Base-by-base conservation (phyloP, 2,113 vertebrate genomes). In the Amphilophus citrinellus region DNA sequence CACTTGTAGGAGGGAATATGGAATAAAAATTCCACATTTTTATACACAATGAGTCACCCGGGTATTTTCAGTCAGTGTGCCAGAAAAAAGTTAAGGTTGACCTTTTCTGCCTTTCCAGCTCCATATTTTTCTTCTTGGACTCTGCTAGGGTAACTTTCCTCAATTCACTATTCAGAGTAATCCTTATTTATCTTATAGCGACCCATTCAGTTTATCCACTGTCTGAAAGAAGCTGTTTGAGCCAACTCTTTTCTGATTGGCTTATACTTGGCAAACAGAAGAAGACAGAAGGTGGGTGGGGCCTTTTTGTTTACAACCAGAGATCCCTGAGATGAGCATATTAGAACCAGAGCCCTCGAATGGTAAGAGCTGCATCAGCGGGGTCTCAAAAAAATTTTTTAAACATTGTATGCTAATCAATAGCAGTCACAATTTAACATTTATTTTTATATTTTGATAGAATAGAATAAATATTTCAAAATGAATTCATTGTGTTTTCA, bases 1-100 rank as follows among this genome's bases (percentile, higher is more conserved):
- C 50, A 44, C 68, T 50, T 73, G 68, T 73, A 73, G 68, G 68
- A 73, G 68, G 68, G 68, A 56, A 73, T 73, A 53, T 73, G 24
- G 44, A 35, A 73, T 32, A 56, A 53, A 56, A 73, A 20, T 27
- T n/a, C 50, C 27, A 50, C 66, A 71, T 73, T 56, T 73, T 73
- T 73, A 56, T 73, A 73, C 47, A 73, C 68, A 73, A n/a, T 73
- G 47, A 73, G 68, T 73, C 68, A 73, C 17, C 10, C 0, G 2
- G 44, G 66, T 32, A 73, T 73, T 73, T n/a, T 73, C 47, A 73
- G 47, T 56, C 44, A 73, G 47, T 73, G 68, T 73, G 66, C 27
- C 47, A 53, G 44, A 57, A 24, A 24, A 5, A 73, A 5, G 27
- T 73, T 73, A 32, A n/a, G 27, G 10, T 56, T 73, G 68, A 32